A percentile compares a stretch with the other conserved stretches of the same genome.
phyloP scores from a whole-genome alignment of 2,888 invertebrate genomes.

The Heliconius ismenius region DNA sequence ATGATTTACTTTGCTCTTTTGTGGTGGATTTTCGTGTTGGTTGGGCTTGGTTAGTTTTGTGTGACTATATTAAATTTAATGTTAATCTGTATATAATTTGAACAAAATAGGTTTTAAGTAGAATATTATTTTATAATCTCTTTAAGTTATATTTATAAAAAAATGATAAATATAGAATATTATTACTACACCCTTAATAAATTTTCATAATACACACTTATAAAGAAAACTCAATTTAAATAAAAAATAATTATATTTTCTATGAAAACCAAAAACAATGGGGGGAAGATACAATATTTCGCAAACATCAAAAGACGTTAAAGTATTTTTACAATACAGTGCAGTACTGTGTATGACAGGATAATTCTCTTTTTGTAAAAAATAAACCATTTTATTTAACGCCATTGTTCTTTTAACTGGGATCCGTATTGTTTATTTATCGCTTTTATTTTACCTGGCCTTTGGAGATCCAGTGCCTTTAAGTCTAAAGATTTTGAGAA shows the following conservation, averaged over 20 bases:
- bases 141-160: too few relatives aligned
- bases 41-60: background rate
- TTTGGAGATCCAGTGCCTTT: slow-evolving; percentile 18
- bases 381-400: slow-evolving; percentile 22
- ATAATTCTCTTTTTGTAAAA: slow-evolving; percentile 26
- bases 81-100: background rate
- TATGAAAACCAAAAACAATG: background rate
- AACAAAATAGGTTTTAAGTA: too few relatives aligned
- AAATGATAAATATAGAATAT: background rate
- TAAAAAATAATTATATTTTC: slow-evolving; percentile 2
- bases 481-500: slow-evolving; percentile 19
- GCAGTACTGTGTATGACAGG: slow-evolving; percentile 23
- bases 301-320: slow-evolving; percentile 22
- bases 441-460: slow-evolving; percentile 28
- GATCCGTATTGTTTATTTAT: slow-evolving; percentile 28
- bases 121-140: too few relatives aligned
- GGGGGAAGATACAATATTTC: slow-evolving; percentile 21
- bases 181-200: background rate
- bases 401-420: slow-evolving; percentile 30
- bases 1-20: background rate
- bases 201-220: background rate
- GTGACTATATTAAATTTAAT: background rate
- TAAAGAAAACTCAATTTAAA: background rate
- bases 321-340: slow-evolving; percentile 21
- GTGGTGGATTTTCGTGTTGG: background rate